Base-by-base conservation (phyloP, 2,888 invertebrate species). In the Eulithis testata region DNA sequence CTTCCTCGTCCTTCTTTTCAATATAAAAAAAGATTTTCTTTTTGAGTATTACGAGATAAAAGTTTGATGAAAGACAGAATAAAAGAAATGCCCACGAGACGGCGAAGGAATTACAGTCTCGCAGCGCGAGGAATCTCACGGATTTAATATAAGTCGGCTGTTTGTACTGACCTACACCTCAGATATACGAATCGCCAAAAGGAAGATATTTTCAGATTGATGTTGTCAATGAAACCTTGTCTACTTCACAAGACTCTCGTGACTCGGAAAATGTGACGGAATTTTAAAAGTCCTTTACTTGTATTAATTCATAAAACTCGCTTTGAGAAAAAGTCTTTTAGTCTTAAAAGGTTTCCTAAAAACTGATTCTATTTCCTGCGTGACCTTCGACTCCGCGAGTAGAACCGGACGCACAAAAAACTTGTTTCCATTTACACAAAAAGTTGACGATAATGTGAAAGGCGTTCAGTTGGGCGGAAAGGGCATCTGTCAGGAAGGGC, bases 391-490 rank as follows among this genome's bases (percentile, higher is more conserved):
- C 63, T 58, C 61, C 63, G 57, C 36, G 55, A 7, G 59, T 43
- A 55, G 11, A 55, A 5, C 47, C 51, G 63, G 68, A 70, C 67
- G 65, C 36, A 64, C 69, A 64, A 65, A 67, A 69, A 69, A 62
- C 60, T 65, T 69, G 63, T 68, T 65, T 67, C 62, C 68, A 70
- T 71, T 65, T 65, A 63, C 60, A 54, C 60, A 59, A 74, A 74
- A 74, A 71, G 66, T 68, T 67, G 69, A 69, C 64, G 73, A 71
- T 73, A 73, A 69, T 71, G 66, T 69, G 68, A 71, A 59, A 70
- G 65, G 67, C 69, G 71, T 68, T 66, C 71, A 68, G 66, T 69
- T 65, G 68, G 62, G 66, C 73, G 64, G 66, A 71, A 69, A 69
- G 63, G 69, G 66, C 70, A 73, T 70, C 71, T 70, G 73, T 69